Base-by-base conservation (phyloP, 2,888 invertebrate genomes). In the Neoaliturus tenellus region DNA sequence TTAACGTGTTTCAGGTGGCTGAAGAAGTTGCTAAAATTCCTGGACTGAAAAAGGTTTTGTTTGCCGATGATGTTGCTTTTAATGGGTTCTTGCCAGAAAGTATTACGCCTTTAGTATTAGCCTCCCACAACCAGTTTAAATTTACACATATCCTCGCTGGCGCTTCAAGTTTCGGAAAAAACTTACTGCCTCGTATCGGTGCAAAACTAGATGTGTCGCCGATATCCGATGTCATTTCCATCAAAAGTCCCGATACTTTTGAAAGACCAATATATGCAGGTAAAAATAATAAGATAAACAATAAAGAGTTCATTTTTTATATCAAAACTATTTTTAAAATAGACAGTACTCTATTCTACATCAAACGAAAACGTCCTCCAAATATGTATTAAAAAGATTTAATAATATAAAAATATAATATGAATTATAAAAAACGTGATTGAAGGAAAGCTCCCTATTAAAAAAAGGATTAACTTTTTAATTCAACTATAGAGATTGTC, bases 201-300 rank as follows among this genome's bases (percentile, higher is more conserved):
- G 69, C 69, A n/a, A 69, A 69, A 35, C 69, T 69, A 5, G 69
- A 69, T 69, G 69, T 69, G 5, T 69, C 69, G 25, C 69, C 69
- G 8, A 69, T 69, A 69, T 69, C 69, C n/a, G 69, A 69, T 35
- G 69, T 69, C 17, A 33, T 69, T 33, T 33, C 31, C 2, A 69
- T 69, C n/a, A 69, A 69, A 35, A 69, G 69, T 33, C 69, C 69
- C 5, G 69, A 69, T 17, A 69, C 69, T 33, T 69, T 69, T 69
- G 69, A 10, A 35, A 69, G 69, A 33, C 69, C 69, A n/a, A 69
- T 69, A 23, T 69, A 69, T 35, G 69, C 69, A 69, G 69, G 69
- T 69, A 69, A 39, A n/a, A n/a, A n/a, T n/a, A n/a, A n/a, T n/a
- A n/a, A n/a, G n/a, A n/a, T n/a, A n/a, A n/a, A n/a, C n/a, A n/a